These are phyloP conservation scores for Zaprionus capensis DNA, from an alignment of 1,140 invertebrate species.

Conservation along the genomic window DNA sequence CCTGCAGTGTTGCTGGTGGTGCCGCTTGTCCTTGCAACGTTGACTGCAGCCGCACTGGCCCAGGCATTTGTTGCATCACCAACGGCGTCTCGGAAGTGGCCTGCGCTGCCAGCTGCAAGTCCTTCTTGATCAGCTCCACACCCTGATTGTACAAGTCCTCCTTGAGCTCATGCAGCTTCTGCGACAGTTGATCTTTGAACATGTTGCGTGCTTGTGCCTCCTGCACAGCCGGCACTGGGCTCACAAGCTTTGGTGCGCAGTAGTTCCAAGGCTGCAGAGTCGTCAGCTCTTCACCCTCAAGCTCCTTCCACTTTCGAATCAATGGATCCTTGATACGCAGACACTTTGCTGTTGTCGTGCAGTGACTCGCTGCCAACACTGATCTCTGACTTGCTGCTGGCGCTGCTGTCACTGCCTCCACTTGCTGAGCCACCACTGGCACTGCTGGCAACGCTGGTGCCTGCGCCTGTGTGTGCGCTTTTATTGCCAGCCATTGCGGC, in stretches of 20 bases:
- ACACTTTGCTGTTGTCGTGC: neutral
- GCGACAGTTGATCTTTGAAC: conserved; percentile 16
- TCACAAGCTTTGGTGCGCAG: too few species aligned
- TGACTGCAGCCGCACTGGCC: neutral
- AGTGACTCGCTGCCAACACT: too few species aligned
- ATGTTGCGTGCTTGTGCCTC: neutral
- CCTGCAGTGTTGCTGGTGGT: neutral
- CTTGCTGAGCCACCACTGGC: too few species aligned
- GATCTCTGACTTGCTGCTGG: too few species aligned
- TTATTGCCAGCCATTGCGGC: too few species aligned
- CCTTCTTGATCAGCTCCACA: conserved; percentile 13
- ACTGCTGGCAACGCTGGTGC: too few species aligned
- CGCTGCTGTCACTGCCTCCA: too few species aligned
- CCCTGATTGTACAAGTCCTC: conserved; percentile 24
- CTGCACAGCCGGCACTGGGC: neutral
- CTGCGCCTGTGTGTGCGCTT: too few species aligned
- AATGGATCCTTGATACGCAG: neutral
- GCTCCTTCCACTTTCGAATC: neutral
- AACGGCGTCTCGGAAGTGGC: conserved; percentile 1
- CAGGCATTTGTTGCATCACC: neutral
- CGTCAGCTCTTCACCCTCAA: neutral
- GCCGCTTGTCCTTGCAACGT: neutral
- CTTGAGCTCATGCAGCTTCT: conserved; percentile 15
- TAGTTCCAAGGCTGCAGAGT: neutral
- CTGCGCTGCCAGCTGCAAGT: conserved; percentile 15